Base-by-base conservation (phyloP, 2,113 vertebrate genomes). In the Syngnathus typhle region DNA sequence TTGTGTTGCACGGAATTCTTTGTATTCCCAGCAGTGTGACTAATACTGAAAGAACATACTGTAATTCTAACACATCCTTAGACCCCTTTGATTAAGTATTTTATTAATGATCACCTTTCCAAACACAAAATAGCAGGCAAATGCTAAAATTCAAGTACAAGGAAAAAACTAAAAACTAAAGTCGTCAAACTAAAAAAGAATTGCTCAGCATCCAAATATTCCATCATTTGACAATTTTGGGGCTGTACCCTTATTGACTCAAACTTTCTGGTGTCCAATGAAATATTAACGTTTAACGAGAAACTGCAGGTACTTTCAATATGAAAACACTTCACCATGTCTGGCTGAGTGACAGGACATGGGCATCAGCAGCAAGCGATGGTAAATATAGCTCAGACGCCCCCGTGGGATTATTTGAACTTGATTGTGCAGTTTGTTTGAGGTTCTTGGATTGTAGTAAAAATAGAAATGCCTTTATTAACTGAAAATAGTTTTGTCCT, bases 381-480 rank as follows among this genome's bases (percentile, higher is more conserved):
- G 27, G 27, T 27, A 37, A 64, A 64, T 51, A 73, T 76, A 70
- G 69, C 72, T 68, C 70, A 49, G 60, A 65, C 67, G 69, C 60
- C 49, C 78, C 64, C 12, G 64, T 23, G 37, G 59, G 58, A 56
- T 60, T 70, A 74, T 80, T 82, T 77, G 66, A 75, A 63, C 64
- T 76, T 38, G 7, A 38, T 59, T 27, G 71, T 44, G 12, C 62
- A 60, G 19, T 62, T 3, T 0, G 18, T 37, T 46, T 62, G 16
- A 55, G 23, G 68, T 64, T 27, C 60, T 37, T 15, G 63, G 15
- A 41, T 1, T 41, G 19, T 13, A 43, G 12, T 61, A 68, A 52
- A 65, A 51, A 47, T 19, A 36, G 4, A 64, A 60, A n/a, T 18
- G 27, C 4, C 46, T 61, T 13, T 21, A 41, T 37, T n/a, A 51